Conservation (phyloP, 2,888 invertebrate genomes). For the Phortica magna region DNA sequence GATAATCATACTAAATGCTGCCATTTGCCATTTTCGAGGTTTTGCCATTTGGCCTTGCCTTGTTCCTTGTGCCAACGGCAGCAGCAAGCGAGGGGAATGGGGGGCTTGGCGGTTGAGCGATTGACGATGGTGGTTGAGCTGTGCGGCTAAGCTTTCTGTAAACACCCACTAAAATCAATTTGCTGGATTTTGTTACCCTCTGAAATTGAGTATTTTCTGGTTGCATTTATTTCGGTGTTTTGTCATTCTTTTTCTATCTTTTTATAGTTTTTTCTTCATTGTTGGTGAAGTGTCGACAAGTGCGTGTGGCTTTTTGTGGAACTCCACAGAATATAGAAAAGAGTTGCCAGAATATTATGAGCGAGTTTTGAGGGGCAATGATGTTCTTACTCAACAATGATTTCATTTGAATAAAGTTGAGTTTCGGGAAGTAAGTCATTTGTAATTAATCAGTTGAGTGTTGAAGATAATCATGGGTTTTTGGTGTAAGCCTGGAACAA, state of each 20-base stretch:
- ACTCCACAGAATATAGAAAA: background rate
- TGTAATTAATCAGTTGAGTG: too few species aligned
- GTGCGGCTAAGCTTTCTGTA: conserved; percentile 66
- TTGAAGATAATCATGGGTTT: too few species aligned
- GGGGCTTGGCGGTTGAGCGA: background rate
- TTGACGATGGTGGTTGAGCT: background rate
- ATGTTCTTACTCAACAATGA: too few species aligned
- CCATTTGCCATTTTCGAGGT: conserved; percentile 74
- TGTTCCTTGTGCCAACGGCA: conserved; percentile 18
- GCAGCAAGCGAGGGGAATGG: background rate
- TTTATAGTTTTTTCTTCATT: background rate
- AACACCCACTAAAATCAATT: conserved; percentile 77
- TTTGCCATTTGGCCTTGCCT: conserved; percentile 73
- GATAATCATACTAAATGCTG: conserved; percentile 73
- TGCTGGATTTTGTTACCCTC: conserved; percentile 71
- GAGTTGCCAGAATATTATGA: background rate
- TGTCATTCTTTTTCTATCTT: conserved; percentile 37
- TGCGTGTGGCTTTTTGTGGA: conserved; percentile 8
- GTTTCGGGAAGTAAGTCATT: too few species aligned
- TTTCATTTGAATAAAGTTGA: too few species aligned
- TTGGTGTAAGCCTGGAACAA: too few species aligned
- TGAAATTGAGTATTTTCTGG: conserved; percentile 72
- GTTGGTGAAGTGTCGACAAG: conserved; percentile 8
- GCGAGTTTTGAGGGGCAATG: too few species aligned
- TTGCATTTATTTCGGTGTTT: conserved; percentile 49